phyloP scores from a whole-genome alignment of 2,113 vertebrate species.

The Erythrolamprus reginae region DNA sequence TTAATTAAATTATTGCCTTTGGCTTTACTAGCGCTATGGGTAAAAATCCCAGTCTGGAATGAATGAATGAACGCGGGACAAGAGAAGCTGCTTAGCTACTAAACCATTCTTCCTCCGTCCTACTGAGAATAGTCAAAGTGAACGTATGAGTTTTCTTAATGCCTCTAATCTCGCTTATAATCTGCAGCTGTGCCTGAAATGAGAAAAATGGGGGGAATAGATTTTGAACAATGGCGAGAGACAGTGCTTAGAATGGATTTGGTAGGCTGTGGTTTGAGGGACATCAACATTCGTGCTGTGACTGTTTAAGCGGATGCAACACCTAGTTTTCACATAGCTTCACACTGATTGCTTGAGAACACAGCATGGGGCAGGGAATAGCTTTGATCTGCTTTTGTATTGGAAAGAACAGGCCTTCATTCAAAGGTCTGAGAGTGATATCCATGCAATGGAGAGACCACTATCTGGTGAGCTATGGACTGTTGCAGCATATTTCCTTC shows the following conservation, averaged over 20 bases:
- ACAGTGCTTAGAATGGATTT: neutral
- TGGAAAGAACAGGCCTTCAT: neutral
- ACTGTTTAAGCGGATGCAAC: neutral
- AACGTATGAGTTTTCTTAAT: neutral
- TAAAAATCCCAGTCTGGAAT: neutral
- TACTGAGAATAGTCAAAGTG: neutral
- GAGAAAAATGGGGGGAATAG: neutral
- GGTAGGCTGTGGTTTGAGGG: neutral
- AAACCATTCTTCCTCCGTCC: neutral
- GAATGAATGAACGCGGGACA: neutral
- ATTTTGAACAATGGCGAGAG: neutral
- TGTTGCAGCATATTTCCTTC: neutral
- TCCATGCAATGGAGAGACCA: neutral
- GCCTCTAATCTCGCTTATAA: neutral
- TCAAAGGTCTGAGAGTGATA: neutral
- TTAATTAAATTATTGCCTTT: neutral
- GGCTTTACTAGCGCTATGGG: neutral
- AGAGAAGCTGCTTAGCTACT: neutral
- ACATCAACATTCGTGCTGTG: neutral
- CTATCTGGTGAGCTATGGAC: neutral
- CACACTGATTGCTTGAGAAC: neutral
- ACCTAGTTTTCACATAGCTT: neutral
- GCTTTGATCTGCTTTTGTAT: neutral
- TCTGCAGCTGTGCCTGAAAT: neutral
- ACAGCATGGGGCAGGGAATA: neutral